Evolutionary conservation across 2,888 invertebrate genomes (phyloP).

Genomic region (Noctua pronuba): DNA sequence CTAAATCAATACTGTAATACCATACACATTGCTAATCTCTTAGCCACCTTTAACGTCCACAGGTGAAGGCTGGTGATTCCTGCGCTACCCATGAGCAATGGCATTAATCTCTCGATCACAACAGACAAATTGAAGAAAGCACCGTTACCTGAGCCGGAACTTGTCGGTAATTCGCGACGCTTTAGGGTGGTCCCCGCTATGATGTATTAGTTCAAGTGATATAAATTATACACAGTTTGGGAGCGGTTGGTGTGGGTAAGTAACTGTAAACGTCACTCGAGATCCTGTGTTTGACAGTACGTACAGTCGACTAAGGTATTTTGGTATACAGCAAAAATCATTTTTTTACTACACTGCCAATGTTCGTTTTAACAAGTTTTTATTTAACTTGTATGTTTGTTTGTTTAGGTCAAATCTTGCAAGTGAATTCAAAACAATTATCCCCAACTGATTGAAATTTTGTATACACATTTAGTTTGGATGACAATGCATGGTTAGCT

Average conservation of each 20-base stretch:
- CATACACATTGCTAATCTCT: too few species aligned
- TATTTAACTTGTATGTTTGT: too few species aligned
- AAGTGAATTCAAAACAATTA: too few species aligned
- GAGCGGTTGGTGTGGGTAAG: neutral
- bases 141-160: constrained; percentile 46
- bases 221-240: constrained; percentile 11
- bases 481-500: too few species aligned
- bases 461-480: too few species aligned
- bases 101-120: constrained; percentile 4
- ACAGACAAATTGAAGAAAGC: constrained; percentile 1
- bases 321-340: neutral
- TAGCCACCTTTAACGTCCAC: neutral
- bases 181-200: constrained; percentile 35
- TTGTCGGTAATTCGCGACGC: constrained; percentile 27
- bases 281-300: neutral
- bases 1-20: neutral
- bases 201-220: constrained; percentile 32
- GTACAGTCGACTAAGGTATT: neutral
- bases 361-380: neutral
- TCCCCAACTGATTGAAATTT: too few species aligned
- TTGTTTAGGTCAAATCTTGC: too few species aligned
- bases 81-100: neutral
- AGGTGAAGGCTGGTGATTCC: neutral
- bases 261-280: constrained; percentile 22
- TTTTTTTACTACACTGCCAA: neutral